Evolutionary conservation across 35 echinoderm and acorn worm species (phyloP).

Genomic region (Acanthaster planci): DNA sequence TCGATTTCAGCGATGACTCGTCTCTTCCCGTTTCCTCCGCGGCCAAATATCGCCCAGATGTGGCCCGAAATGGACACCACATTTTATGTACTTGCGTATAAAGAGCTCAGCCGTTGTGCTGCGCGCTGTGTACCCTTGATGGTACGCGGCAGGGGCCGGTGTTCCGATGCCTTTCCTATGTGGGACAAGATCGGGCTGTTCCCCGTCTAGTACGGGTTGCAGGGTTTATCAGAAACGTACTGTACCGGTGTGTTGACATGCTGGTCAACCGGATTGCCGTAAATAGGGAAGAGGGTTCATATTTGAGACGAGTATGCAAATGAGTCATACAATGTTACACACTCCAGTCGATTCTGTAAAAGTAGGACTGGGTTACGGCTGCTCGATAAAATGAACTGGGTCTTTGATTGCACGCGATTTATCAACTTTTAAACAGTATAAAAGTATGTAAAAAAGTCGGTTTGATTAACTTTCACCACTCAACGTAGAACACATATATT

Average conservation of each 20-base stretch:
- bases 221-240: neutral
- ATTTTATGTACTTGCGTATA: slow-evolving; percentile 10
- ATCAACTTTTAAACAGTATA: too few species aligned
- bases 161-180: neutral
- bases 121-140: neutral
- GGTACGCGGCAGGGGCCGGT: too few species aligned
- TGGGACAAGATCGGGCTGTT: neutral
- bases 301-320: too few species aligned
- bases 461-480: too few species aligned
- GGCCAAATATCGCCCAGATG: neutral
- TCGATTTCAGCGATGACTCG: slow-evolving; percentile 27
- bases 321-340: too few species aligned
- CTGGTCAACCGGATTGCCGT: neutral
- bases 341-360: too few species aligned
- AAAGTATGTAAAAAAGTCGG: too few species aligned
- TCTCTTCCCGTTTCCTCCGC: slow-evolving; percentile 12
- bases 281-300: too few species aligned
- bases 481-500: too few species aligned
- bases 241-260: slow-evolving; percentile 8
- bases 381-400: too few species aligned
- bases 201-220: neutral
- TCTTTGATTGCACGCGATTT: too few species aligned
- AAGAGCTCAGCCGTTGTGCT: neutral
- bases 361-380: too few species aligned
- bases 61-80: slow-evolving; percentile 21